Evolutionary conservation across 2,113 vertebrate species (phyloP).

Genomic region (Baryphthengus martii): DNA sequence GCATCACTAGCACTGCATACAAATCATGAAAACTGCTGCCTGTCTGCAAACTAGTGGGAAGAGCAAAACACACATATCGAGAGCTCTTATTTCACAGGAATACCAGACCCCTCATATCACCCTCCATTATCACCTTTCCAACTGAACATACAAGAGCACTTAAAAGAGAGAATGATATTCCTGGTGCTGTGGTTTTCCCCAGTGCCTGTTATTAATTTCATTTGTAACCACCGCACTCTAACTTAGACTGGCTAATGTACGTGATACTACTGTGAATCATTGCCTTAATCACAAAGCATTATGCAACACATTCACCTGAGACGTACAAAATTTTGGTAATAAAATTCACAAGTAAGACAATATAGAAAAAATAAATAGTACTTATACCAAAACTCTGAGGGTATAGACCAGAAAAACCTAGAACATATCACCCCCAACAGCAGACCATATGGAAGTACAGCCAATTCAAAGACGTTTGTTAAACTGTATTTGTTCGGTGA

Average conservation of each 20-base stretch:
- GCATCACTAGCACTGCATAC: too few species aligned
- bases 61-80: background rate
- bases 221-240: background rate
- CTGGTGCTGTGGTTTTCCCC: background rate
- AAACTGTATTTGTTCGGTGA: background rate
- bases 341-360: background rate
- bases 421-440: background rate
- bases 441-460: background rate
- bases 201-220: background rate
- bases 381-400: background rate
- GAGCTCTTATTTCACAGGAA: background rate
- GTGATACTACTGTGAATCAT: background rate
- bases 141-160: background rate
- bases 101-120: background rate
- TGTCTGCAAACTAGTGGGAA: background rate
- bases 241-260: background rate
- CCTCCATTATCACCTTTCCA: background rate
- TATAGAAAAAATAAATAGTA: background rate
- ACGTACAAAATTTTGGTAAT: background rate
- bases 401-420: background rate
- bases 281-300: background rate
- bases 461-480: background rate
- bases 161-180: background rate
- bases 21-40: background rate
- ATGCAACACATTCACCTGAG: background rate